Evolutionary conservation across 2,797 vertebrate species (phyloP), one percentile per base, ranked within the genome.

Genomic region (Fratercula arctica): DNA sequence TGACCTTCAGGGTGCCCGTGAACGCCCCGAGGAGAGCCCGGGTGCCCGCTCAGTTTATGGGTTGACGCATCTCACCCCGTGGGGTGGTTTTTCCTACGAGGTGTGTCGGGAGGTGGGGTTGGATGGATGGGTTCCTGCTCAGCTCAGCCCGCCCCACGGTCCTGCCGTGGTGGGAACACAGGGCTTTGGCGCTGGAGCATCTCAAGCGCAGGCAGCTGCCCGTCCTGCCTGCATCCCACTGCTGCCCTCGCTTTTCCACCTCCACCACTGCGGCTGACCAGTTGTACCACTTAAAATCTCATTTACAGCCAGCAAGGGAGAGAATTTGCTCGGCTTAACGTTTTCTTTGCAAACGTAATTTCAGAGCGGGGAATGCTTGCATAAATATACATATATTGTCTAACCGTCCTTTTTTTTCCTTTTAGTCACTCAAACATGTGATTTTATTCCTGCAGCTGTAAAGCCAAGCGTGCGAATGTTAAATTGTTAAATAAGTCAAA

Each of bases 401-500:
- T 60, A 37, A 51, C 46, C 6, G 1, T 13, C 54, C 26, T 16
- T n/a, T 64, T 26, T 11, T 26, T 11, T n/a, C 66, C 46, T 73
- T 85, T 79, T 67, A 76, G 25, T 80, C 84, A 25, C 37, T 94
- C 90, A 64, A 43, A 82, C 72, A 29, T 1, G 45, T 39, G 75
- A 61, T 78, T 93, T 77, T 73, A 50, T 77, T 94, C 84, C 90
- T 89, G 64, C 86, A 90, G 89, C 90, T 76, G 85, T 54, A 96
- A 86, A 95, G 78, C 78, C n/a, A 25, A 79, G 68, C 13, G 2
- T 43, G 69, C 3, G 46, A 29, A 53, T 17, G 41, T 85, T 78
- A 76, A 66, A 94, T 90, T 77, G 94, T 75, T 93, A 68, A 94
- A 91, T 51, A 94, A 97, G 91, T 93, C 94, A 85, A 86, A 95